Percentiles rank a stretch among this genome's conserved stretches.
Conservation (phyloP, 2,888 invertebrate genomes). For the Calliphora vomitoria region DNA sequence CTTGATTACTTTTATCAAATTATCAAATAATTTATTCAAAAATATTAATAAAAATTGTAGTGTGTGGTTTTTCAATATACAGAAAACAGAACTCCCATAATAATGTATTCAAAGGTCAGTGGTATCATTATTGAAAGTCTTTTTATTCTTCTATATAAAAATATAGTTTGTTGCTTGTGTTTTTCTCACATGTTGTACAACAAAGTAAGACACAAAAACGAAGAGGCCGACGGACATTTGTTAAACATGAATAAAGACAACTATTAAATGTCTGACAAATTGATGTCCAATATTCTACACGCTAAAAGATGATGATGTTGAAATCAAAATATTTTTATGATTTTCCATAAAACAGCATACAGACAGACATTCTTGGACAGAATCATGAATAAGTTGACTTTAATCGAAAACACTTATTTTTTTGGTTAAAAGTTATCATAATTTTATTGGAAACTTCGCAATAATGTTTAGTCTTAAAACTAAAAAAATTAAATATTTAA, state of each 20-base stretch:
- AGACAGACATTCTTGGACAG: background rate
- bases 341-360: background rate
- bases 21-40: too few species aligned
- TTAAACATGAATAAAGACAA: conserved; percentile 50
- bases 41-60: too few species aligned
- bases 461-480: background rate
- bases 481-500: background rate
- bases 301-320: conserved; percentile 37
- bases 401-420: background rate
- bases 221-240: conserved; percentile 1
- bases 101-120: conserved; percentile 51
- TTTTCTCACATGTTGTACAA: conserved; percentile 31
- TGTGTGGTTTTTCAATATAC: too few species aligned
- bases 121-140: conserved; percentile 16
- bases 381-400: background rate
- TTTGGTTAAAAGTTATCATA: background rate
- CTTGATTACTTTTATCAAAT: too few species aligned
- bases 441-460: background rate
- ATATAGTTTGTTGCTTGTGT: background rate
- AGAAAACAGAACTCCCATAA: background rate
- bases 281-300: conserved; percentile 62
- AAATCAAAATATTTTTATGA: conserved; percentile 48
- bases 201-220: background rate
- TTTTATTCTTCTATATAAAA: background rate
- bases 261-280: conserved; percentile 73